phyloP scores from a whole-genome alignment of 2,797 vertebrate genomes.

The Allobates femoralis region DNA sequence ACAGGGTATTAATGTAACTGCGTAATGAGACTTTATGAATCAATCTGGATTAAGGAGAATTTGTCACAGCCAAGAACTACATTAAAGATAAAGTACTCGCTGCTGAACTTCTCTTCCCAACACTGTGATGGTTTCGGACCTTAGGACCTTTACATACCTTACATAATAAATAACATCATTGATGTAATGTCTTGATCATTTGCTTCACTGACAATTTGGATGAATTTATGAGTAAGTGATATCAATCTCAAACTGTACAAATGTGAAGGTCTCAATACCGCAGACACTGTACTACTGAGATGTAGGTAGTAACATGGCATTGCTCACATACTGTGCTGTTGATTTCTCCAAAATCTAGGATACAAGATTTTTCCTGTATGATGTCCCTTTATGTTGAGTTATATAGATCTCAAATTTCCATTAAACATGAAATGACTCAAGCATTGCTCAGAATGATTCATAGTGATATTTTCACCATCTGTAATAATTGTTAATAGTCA shows the following conservation, averaged over 20 bases:
- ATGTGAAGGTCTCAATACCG: background rate
- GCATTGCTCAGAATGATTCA: background rate
- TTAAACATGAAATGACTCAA: conserved; percentile 1
- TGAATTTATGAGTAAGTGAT: background rate
- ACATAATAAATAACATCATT: background rate
- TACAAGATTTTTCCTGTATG: background rate
- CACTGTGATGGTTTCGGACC: background rate
- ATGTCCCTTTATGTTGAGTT: background rate
- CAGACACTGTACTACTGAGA: background rate
- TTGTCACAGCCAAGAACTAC: background rate
- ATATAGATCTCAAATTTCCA: background rate
- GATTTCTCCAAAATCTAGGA: background rate
- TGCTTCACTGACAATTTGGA: background rate
- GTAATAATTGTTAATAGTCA: background rate
- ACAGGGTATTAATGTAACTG: conserved; percentile 76
- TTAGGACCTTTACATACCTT: background rate
- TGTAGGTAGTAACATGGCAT: background rate
- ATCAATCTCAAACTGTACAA: background rate
- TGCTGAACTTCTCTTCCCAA: background rate
- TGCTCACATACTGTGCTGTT: background rate
- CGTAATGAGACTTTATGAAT: conserved; percentile 75
- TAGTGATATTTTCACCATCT: conserved; percentile 8
- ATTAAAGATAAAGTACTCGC: background rate
- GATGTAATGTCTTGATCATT: background rate
- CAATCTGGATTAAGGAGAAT: conserved; percentile 50